A percentile compares a stretch with the other conserved stretches of the same genome.
Evolutionary conservation across 2,113 vertebrate species (phyloP).

Genomic region (Microtus richardsoni): DNA sequence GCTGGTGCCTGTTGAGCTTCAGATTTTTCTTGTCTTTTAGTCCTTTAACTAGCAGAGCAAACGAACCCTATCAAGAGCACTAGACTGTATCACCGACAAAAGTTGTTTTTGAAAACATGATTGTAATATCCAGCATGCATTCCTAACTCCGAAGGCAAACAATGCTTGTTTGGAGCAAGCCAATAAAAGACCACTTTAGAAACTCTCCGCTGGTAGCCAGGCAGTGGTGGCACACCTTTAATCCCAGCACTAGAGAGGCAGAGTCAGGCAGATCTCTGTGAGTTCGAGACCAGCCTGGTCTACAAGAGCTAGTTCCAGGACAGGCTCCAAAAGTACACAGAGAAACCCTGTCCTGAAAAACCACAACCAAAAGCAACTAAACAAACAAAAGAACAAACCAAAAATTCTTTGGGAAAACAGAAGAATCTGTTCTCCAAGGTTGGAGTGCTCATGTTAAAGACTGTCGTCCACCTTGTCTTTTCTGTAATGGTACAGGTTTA

Average conservation of each 20-base stretch:
- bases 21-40: background rate
- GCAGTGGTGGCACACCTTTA: too few relatives aligned
- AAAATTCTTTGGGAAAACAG: background rate
- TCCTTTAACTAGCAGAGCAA: background rate
- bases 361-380: too few relatives aligned
- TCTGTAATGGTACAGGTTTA: background rate
- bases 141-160: background rate
- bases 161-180: background rate
- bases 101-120: background rate
- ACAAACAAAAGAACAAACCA: too few relatives aligned
- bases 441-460: background rate
- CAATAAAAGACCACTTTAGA: background rate
- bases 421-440: background rate
- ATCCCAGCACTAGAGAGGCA: too few relatives aligned
- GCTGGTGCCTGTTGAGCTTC: background rate
- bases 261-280: too few relatives aligned
- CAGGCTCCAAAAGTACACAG: too few relatives aligned
- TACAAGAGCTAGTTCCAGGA: too few relatives aligned
- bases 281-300: too few relatives aligned
- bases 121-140: constrained; percentile 23
- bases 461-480: background rate
- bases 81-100: background rate
- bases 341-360: too few relatives aligned
- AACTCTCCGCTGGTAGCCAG: background rate
- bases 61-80: background rate